Evolutionary conservation across 2,888 invertebrate genomes (phyloP).

Genomic region (Stratiomys singularior): DNA sequence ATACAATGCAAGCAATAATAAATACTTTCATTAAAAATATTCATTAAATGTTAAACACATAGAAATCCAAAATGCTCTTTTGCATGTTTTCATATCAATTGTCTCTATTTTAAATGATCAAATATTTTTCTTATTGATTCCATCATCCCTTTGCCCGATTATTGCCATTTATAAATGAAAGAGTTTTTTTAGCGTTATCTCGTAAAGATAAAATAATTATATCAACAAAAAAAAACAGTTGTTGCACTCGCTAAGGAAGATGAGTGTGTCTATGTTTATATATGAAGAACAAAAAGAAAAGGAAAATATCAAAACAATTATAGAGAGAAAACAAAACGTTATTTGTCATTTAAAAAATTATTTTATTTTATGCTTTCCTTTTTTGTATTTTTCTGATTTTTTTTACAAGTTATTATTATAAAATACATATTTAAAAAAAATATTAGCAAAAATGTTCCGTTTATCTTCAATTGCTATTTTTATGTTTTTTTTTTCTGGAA

Average conservation of each 20-base stretch:
- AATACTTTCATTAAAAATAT: not conserved
- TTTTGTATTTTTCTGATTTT: constrained; percentile 35
- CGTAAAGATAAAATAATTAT: not conserved
- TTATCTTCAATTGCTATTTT: constrained; percentile 27
- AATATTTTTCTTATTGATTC: constrained; percentile 56
- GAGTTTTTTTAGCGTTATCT: not conserved
- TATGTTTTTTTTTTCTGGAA: constrained; percentile 45
- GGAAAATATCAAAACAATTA: constrained; percentile 27
- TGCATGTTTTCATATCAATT: constrained; percentile 53
- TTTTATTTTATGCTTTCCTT: constrained; percentile 46
- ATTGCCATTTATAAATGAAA: constrained; percentile 16
- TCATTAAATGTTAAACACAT: constrained; percentile 32
- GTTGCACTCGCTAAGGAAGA: too few relatives aligned
- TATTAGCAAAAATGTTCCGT: constrained; percentile 42
- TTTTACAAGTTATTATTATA: constrained; percentile 44
- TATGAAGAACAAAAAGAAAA: constrained; percentile 1
- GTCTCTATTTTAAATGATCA: not conserved
- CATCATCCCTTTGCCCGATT: constrained; percentile 60
- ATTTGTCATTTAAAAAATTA: constrained; percentile 36
- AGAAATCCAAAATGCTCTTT: constrained; percentile 53
- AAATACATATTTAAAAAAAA: constrained; percentile 43
- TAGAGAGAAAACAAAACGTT: constrained; percentile 22
- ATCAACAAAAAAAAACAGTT: constrained; percentile 15
- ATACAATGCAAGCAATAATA: constrained; percentile 1
- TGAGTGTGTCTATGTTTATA: too few relatives aligned